Percentiles rank a stretch among this genome's conserved stretches.
Conservation (phyloP, 2,888 invertebrate species). For the Macrosiphum euphorbiae region DNA sequence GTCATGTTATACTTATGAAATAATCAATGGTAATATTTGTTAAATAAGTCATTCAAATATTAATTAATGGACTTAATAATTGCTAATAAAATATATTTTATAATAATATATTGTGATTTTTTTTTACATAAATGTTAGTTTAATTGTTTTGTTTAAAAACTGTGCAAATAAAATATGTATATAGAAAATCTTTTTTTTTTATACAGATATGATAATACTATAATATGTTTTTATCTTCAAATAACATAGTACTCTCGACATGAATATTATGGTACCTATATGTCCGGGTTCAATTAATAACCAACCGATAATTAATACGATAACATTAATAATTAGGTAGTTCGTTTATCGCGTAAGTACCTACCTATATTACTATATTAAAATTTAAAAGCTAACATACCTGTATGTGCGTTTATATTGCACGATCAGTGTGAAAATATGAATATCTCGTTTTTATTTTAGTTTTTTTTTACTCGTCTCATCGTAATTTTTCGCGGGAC, state of each 20-base stretch:
- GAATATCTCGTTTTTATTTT: neutral
- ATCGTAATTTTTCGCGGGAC: neutral
- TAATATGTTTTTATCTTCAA: neutral
- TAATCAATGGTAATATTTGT: neutral
- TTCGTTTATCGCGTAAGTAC: neutral
- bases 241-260: neutral
- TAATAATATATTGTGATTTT: no score
- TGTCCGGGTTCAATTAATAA: conserved; percentile 6
- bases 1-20: neutral
- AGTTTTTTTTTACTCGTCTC: neutral
- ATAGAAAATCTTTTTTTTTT: neutral
- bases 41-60: neutral
- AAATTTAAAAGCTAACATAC: neutral
- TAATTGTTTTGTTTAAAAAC: neutral
- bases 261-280: neutral
- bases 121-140: neutral
- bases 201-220: neutral
- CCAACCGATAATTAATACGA: neutral
- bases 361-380: neutral
- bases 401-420: neutral
- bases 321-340: neutral
- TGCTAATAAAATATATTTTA: neutral
- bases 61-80: neutral
- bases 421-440: neutral
- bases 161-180: neutral